These are phyloP conservation scores for Hyles vespertilio DNA, from an alignment of 1,140 invertebrate genomes.

Conservation along the genomic window DNA sequence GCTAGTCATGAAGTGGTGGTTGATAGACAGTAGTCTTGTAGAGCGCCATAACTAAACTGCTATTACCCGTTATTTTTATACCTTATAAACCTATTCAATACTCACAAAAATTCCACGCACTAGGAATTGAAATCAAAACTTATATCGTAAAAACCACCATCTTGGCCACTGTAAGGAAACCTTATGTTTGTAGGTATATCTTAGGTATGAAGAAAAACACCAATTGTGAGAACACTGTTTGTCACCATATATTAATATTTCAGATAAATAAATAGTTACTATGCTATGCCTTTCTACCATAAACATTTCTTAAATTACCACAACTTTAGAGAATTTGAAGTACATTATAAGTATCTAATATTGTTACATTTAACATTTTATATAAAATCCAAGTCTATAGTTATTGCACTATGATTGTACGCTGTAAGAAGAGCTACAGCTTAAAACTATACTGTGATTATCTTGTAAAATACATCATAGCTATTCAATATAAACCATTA, in stretches of 20 bases:
- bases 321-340: slow-evolving; percentile 6
- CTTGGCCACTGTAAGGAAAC: too few species aligned
- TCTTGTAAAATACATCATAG: background rate
- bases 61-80: too few species aligned
- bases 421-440: background rate
- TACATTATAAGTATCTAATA: slow-evolving; percentile 1
- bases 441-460: slow-evolving; percentile 18
- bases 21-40: too few species aligned
- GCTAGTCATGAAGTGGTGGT: too few species aligned
- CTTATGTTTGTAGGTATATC: too few species aligned
- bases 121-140: too few species aligned
- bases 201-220: background rate
- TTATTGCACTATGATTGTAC: slow-evolving; percentile 32
- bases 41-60: too few species aligned
- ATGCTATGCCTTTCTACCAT: slow-evolving; percentile 50
- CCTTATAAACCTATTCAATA: too few species aligned
- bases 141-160: too few species aligned
- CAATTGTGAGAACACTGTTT: slow-evolving; percentile 30
- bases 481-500: slow-evolving; percentile 18
- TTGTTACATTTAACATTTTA: slow-evolving; percentile 4
- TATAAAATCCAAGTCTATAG: slow-evolving; percentile 8
- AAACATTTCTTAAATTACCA: slow-evolving; percentile 39
- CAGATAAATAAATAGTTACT: slow-evolving; percentile 58
- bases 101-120: too few species aligned
- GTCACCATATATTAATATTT: slow-evolving; percentile 58